Conservation (phyloP, 2,113 vertebrate genomes). For the Syrrhaptes paradoxus region DNA sequence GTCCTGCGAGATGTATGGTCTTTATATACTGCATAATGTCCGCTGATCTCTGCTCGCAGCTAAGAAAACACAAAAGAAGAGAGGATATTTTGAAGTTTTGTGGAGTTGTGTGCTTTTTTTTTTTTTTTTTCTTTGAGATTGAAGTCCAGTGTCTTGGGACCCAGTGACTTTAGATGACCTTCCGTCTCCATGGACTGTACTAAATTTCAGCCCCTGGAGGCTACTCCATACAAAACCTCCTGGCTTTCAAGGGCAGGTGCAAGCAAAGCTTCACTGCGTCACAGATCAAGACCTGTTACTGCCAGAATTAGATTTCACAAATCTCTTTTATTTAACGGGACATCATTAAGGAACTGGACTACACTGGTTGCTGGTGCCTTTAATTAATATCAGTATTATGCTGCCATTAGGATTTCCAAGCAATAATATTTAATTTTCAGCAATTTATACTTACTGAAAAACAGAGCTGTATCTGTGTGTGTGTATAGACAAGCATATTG, state of each 20-base stretch:
- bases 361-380: background rate
- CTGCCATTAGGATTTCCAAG: background rate
- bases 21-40: constrained; percentile 59
- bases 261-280: constrained; percentile 79
- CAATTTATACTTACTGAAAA: background rate
- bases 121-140: constrained; percentile 71
- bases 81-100: constrained; percentile 79
- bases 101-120: background rate
- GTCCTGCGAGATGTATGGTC: constrained; percentile 30
- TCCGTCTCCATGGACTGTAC: constrained; percentile 76
- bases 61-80: constrained; percentile 71
- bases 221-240: constrained; percentile 80
- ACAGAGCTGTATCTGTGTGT: background rate
- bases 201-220: constrained; percentile 84
- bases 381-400: constrained; percentile 35
- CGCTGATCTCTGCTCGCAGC: constrained; percentile 69
- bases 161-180: constrained; percentile 83
- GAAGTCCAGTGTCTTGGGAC: constrained; percentile 82
- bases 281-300: constrained; percentile 78
- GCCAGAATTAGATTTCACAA: constrained; percentile 79
- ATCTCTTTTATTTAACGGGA: constrained; percentile 68
- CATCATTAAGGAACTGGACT: constrained; percentile 67
- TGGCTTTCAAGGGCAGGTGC: constrained; percentile 81
- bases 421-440: background rate
- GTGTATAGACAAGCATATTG: background rate